Evolutionary conservation across 2,113 vertebrate species (phyloP).

Genomic region (Cepphus grylle): DNA sequence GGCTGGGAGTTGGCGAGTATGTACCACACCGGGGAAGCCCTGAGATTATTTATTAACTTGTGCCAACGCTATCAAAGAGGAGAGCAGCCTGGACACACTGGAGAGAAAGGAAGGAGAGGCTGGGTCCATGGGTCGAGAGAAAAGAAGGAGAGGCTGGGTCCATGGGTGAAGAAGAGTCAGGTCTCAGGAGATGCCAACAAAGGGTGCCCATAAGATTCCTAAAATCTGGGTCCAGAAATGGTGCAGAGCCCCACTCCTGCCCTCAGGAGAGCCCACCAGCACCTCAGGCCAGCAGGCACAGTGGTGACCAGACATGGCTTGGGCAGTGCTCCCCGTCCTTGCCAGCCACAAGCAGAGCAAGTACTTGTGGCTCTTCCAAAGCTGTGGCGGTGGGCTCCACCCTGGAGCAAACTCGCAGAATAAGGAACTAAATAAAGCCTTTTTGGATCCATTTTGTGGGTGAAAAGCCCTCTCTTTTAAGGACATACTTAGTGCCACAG

Average conservation of each 20-base stretch:
- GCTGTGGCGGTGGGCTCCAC: not conserved
- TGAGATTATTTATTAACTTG: not conserved
- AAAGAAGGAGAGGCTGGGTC: not conserved
- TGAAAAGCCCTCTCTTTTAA: not conserved
- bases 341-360: not conserved
- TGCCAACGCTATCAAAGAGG: not conserved
- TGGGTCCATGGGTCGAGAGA: not conserved
- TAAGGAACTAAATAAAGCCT: not conserved
- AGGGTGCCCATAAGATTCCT: accelerated
- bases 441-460: accelerated
- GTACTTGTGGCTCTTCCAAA: not conserved
- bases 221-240: not conserved
- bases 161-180: accelerated
- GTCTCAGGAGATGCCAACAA: not conserved
- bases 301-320: accelerated
- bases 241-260: not conserved
- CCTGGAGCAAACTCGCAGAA: not conserved
- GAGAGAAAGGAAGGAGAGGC: not conserved
- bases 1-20: accelerated
- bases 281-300: not conserved
- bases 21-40: accelerated
- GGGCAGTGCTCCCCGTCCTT: not conserved
- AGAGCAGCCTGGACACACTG: not conserved
- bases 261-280: not conserved
- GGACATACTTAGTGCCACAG: not conserved